These are phyloP conservation scores for Calycopis cecrops DNA, from an alignment of 1,140 invertebrate species.

Conservation along the genomic window DNA sequence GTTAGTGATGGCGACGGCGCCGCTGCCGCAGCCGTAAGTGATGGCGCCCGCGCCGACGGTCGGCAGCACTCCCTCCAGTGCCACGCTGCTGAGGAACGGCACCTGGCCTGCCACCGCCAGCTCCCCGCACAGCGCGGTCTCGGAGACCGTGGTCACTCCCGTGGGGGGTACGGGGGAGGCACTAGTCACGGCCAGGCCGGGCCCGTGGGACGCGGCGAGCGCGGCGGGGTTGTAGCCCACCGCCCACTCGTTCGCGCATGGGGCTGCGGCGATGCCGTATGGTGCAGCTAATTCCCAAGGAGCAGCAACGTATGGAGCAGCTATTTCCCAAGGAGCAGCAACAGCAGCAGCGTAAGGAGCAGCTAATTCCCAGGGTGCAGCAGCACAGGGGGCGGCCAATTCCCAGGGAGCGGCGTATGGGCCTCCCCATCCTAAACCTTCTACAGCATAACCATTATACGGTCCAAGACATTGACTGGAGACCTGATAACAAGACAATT, in stretches of 20 bases:
- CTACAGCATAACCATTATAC: conserved; percentile 9
- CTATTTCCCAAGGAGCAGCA: not conserved
- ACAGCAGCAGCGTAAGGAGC: not conserved
- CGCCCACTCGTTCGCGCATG: conserved; percentile 3
- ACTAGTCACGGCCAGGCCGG: conserved; percentile 26
- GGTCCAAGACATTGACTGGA: conserved; percentile 21
- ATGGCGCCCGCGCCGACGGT: conserved; percentile 33
- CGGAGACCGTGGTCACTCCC: conserved; percentile 13
- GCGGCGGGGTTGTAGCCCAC: not conserved
- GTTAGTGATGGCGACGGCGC: conserved; percentile 22
- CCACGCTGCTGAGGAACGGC: conserved; percentile 30
- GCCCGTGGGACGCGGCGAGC: conserved; percentile 23
- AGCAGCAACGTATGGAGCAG: conserved; percentile 2
- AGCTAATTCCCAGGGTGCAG: not conserved
- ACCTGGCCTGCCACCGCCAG: conserved; percentile 25
- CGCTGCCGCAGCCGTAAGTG: conserved; percentile 28
- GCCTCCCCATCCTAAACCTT: not conserved
- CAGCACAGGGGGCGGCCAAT: not conserved
- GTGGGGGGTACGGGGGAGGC: conserved; percentile 28
- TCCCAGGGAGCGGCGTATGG: not conserved
- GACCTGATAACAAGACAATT: conserved; percentile 15
- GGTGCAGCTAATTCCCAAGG: conserved; percentile 10
- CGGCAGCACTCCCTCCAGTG: conserved; percentile 30
- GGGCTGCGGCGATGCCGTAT: not conserved
- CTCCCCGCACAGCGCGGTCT: conserved; percentile 18